Evolutionary conservation across 2,113 vertebrate species (phyloP), one percentile per base, ranked within the genome.

Genomic region (Coryphaenoides rupestris): DNA sequence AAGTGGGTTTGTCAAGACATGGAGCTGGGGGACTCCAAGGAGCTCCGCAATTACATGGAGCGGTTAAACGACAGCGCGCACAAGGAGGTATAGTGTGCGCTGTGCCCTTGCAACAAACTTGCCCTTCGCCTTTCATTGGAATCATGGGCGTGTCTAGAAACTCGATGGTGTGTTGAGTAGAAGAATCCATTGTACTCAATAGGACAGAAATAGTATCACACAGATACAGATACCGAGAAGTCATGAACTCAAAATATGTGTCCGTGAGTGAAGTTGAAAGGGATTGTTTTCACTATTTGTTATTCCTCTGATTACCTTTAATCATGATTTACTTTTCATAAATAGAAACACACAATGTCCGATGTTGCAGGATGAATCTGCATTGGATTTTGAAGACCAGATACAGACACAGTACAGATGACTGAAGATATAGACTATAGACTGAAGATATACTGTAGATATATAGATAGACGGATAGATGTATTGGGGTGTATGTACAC

Each of bases 1-100:
- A 92, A 94, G 76, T 96, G 96, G 96, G 95, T 94, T 68, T 94
- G 94, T 76, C 93, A 86, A 76, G 94, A 94, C 16, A 75, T 93
- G 80, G 91, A 90, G 63, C 74, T 92, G 54, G 92, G 90, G 21
- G 88, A 92, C 73, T 90, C 93, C 63, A 88, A 87, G 74, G 96
- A 96, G 65, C 90, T 91, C 22, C 89, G 87, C 79, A 90, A 89
- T 85, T 94, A 92, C 81, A 91, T 92, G 93, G 95, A 95, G 76
- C 90, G 92, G 66, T 81, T 95, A 84, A 92, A 90, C 40, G 94
- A 94, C 79, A 91, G 88, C 69, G 90, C 85, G 72, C 78, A 89
- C 67, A 89, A 90, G 64, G 90, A 92, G 54, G 80, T 81, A 59
- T 91, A 90, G 84, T 80, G 65, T 47, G 66, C 67, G 40, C 52